Evolutionary conservation across 2,797 vertebrate genomes (phyloP).

Genomic region (Falco cherrug): DNA sequence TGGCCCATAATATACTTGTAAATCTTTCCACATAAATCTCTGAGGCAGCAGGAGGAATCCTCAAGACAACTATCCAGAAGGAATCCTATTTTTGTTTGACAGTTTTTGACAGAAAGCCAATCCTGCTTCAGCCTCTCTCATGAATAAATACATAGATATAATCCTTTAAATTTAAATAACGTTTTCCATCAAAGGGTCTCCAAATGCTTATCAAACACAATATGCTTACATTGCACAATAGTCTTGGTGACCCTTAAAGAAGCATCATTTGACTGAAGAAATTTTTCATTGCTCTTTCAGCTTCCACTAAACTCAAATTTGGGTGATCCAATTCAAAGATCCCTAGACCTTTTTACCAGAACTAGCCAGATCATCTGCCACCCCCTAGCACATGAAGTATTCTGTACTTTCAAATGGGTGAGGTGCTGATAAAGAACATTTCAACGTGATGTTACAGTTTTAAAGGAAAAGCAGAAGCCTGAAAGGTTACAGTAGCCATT

Average conservation of each 20-base stretch:
- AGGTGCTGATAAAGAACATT: neutral
- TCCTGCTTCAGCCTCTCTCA: neutral
- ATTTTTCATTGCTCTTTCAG: neutral
- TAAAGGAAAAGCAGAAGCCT: neutral
- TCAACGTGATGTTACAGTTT: neutral
- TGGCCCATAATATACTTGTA: neutral
- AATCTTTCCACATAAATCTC: neutral
- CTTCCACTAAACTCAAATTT: neutral
- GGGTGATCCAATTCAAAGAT: neutral
- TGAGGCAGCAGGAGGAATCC: neutral
- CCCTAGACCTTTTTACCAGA: neutral
- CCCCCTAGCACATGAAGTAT: neutral
- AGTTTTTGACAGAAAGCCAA: conserved; percentile 47
- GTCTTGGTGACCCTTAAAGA: neutral
- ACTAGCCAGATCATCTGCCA: neutral
- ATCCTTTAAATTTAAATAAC: neutral
- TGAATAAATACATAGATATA: conserved; percentile 23
- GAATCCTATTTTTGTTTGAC: conserved; percentile 38
- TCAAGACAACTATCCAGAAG: conserved; percentile 25
- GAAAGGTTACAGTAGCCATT: neutral
- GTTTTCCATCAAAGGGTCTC: neutral
- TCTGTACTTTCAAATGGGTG: neutral
- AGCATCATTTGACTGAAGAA: neutral
- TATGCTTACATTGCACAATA: neutral
- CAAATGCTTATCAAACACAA: neutral